Evolutionary conservation across 2,888 invertebrate genomes (phyloP).

Genomic region (Netelia fuscicornis): DNA sequence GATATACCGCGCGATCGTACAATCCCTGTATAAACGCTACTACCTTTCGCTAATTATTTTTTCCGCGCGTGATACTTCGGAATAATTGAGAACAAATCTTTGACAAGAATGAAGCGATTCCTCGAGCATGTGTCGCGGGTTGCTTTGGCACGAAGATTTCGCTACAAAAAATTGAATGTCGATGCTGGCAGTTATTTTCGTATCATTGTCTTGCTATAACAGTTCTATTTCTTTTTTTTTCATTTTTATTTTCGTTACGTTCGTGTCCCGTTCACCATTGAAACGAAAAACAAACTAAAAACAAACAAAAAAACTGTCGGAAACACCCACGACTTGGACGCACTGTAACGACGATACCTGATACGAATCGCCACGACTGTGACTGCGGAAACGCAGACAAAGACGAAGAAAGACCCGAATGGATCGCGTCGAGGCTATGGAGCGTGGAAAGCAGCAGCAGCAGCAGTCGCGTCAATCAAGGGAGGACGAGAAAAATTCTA

Average conservation of each 20-base stretch:
- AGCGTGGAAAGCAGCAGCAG: constrained; percentile 82
- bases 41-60: constrained; percentile 30
- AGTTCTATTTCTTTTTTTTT: constrained; percentile 76
- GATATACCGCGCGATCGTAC: constrained; percentile 69
- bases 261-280: constrained; percentile 76
- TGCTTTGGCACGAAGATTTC: constrained; percentile 25
- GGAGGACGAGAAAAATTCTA: constrained; percentile 73
- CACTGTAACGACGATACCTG: constrained; percentile 77
- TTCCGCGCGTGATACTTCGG: constrained; percentile 15
- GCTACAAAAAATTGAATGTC: background rate
- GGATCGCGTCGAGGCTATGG: constrained; percentile 75
- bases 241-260: constrained; percentile 75
- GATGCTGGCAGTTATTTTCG: constrained; percentile 35
- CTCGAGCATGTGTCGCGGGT: constrained; percentile 11
- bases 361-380: constrained; percentile 75
- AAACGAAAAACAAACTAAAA: constrained; percentile 40
- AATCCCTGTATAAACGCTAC: constrained; percentile 48
- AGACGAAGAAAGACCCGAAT: constrained; percentile 82
- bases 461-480: constrained; percentile 67
- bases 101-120: background rate
- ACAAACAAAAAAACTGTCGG: constrained; percentile 38
- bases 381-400: constrained; percentile 80
- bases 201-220: constrained; percentile 56
- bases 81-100: background rate
- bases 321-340: constrained; percentile 38